These are phyloP conservation scores for Dorcus hopei DNA, from an alignment of 2,888 invertebrate genomes.

Conservation along the genomic window DNA sequence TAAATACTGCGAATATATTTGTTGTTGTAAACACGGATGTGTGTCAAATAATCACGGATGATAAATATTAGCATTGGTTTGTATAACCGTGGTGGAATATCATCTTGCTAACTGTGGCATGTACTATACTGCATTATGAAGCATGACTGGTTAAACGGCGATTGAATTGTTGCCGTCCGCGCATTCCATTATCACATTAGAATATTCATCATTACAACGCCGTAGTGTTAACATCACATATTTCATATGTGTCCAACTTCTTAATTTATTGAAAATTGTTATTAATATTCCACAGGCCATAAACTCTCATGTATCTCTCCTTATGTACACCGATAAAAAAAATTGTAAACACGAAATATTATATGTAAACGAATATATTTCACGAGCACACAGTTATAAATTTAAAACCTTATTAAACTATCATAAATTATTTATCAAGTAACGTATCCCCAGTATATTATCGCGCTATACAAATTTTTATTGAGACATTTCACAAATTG, in stretches of 20 bases:
- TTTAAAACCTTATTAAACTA: neutral
- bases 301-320: neutral
- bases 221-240: conserved; percentile 15
- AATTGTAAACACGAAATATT: conserved; percentile 2
- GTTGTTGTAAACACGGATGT: no score
- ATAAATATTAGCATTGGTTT: neutral
- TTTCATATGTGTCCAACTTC: conserved; percentile 9
- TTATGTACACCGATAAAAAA: neutral
- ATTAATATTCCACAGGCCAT: conserved; percentile 5
- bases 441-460: neutral
- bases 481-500: no score
- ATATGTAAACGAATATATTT: conserved; percentile 1
- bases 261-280: conserved; percentile 10
- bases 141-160: conserved; percentile 25
- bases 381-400: neutral
- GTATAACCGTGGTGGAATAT: conserved; percentile 25
- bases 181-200: conserved; percentile 26
- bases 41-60: no score
- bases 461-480: no score
- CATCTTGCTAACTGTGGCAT: conserved; percentile 12
- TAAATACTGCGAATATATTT: no score
- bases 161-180: conserved; percentile 29
- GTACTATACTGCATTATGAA: conserved; percentile 12
- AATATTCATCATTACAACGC: conserved; percentile 26
- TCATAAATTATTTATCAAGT: neutral